Conservation (phyloP, 23 tunicate species). For the Styela clava region DNA sequence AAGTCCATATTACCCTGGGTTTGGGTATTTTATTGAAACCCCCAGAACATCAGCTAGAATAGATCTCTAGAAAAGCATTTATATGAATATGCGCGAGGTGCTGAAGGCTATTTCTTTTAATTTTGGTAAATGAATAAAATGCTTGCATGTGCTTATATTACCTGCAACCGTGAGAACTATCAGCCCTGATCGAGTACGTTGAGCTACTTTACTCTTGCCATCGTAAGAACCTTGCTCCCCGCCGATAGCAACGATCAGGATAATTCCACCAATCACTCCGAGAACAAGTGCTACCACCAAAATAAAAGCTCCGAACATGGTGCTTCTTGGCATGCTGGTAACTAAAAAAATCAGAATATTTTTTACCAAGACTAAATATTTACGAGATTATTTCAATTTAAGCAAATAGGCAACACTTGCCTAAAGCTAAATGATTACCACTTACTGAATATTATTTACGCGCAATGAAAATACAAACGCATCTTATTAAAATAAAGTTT, state of each 20-base stretch:
- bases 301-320: background rate
- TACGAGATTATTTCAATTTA: background rate
- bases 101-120: too few relatives aligned
- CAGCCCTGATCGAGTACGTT: background rate
- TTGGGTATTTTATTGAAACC: too few relatives aligned
- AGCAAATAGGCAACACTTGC: background rate
- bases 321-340: background rate
- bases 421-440: too few relatives aligned
- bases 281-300: background rate
- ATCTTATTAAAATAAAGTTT: too few relatives aligned
- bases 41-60: too few relatives aligned
- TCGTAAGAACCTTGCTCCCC: background rate
- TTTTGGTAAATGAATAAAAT: too few relatives aligned
- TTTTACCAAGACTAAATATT: background rate
- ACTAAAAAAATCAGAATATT: background rate
- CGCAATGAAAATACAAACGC: too few relatives aligned
- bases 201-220: background rate
- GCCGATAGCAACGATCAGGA: background rate
- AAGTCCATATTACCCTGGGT: too few relatives aligned
- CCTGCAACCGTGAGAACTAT: background rate
- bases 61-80: too few relatives aligned
- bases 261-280: background rate
- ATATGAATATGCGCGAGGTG: too few relatives aligned
- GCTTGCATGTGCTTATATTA: too few relatives aligned
- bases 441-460: too few relatives aligned